Base-by-base conservation (phyloP, 1,140 invertebrate genomes). In the Sitobion miscanthi region DNA sequence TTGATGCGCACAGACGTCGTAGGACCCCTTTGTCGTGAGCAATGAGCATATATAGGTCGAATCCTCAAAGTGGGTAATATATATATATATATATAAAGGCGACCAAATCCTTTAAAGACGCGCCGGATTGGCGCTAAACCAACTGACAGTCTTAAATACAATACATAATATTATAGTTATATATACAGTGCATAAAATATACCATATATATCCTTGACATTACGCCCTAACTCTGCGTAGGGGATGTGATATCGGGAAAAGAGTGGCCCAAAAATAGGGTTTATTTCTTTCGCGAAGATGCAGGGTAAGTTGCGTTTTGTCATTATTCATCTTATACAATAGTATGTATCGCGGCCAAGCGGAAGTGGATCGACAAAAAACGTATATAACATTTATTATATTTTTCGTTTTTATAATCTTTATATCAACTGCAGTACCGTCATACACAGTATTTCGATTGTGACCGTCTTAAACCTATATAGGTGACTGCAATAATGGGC, bases 221-320 rank as follows among this genome's bases (percentile, higher is more conserved):
- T 23, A 45, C 23, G 83, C 23, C 42, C 38, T 25, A 21, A 30
- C 17, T 35, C 69, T 82, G 21, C 21, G 7, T 23, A 47, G 85
- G 11, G 23, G 20, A 87, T 14, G 47, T 45, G 2, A 30, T 49
- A 25, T 20, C 17, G 25, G 38, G 23, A 42, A 45, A 86, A 86
- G 45, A 23, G 85, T 38, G 47, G 35, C 30, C 86, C 47, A 30
- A 88, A 21, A 35, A 20, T 52, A 35, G 42, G 7, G 17, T 89
- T 89, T 89, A 54, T 54, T 54, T 30, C 38, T 85, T 47, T 25
- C 62, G 11, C 14, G 14, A 14, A 77, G 30, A 0, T 47, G 5
- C 20, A 20, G 85, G 86, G 23, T 89, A 89, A 89, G 87, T 89
- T 89, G 87, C 87, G 1, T 89, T 89, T 89, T 89, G 87, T 89